Conservation (phyloP, 2,113 vertebrate genomes). For the Ancistrus triradiatus region DNA sequence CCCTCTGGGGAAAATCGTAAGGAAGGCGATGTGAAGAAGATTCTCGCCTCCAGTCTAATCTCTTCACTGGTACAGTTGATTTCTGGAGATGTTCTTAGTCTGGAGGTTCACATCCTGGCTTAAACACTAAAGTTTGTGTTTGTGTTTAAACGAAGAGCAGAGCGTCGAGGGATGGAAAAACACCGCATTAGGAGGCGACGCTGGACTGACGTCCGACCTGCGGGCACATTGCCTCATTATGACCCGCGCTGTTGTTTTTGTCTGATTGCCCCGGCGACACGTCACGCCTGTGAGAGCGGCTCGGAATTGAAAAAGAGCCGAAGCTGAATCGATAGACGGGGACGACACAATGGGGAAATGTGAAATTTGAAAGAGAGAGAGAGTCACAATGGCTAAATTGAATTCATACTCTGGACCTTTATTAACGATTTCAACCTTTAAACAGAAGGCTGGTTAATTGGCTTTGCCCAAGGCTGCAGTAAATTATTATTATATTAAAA, state of each 20-base stretch:
- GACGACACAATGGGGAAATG: too few species aligned
- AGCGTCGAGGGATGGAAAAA: too few species aligned
- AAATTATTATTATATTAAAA: constrained; percentile 45
- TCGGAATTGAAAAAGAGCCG: constrained; percentile 51
- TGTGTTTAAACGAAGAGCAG: too few species aligned
- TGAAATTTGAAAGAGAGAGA: not conserved
- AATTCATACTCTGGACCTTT: constrained; percentile 11
- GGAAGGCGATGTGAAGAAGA: too few species aligned
- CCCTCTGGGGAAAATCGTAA: too few species aligned
- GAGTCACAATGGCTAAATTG: constrained; percentile 31
- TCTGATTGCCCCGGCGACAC: constrained; percentile 48
- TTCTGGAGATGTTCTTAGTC: too few species aligned
- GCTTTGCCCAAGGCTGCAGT: constrained; percentile 39
- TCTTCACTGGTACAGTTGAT: too few species aligned
- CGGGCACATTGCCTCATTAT: constrained; percentile 41
- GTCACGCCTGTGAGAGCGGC: constrained; percentile 53
- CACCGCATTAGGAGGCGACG: too few species aligned
- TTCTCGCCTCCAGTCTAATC: too few species aligned
- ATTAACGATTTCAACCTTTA: constrained; percentile 46
- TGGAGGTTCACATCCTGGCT: too few species aligned
- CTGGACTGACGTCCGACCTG: too few species aligned
- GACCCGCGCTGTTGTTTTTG: constrained; percentile 46
- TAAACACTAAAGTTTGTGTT: too few species aligned
- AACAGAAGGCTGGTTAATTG: constrained; percentile 33
- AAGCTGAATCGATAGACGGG: constrained; percentile 40